phyloP scores from a whole-genome alignment of 2,888 invertebrate species.

The Blomia tropicalis region DNA sequence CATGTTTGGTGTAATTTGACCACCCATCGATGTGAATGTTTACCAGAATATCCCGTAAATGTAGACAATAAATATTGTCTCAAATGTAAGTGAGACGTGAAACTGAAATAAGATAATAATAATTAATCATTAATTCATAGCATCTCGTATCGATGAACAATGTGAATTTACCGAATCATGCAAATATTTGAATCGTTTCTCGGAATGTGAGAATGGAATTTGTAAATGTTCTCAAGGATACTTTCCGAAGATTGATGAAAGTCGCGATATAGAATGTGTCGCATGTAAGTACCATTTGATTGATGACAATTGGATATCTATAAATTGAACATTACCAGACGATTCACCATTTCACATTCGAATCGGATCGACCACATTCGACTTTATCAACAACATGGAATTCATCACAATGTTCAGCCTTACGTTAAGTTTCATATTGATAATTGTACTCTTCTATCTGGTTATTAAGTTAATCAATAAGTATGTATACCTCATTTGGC shows the following conservation, averaged over 20 bases:
- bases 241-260: constrained; percentile 7
- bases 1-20: constrained; percentile 30
- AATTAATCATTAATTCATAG: constrained; percentile 40
- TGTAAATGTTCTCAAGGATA: constrained; percentile 26
- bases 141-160: constrained; percentile 67
- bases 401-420: constrained; percentile 70
- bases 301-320: background rate
- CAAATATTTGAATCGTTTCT: constrained; percentile 58
- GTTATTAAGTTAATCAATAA: constrained; percentile 66
- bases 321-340: background rate
- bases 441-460: constrained; percentile 71
- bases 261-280: constrained; percentile 7
- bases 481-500: constrained; percentile 25
- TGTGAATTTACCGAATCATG: constrained; percentile 72
- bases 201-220: constrained; percentile 56
- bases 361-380: constrained; percentile 19
- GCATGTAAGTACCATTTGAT: constrained; percentile 7
- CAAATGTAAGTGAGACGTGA: constrained; percentile 25
- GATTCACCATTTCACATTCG: constrained; percentile 22
- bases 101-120: constrained; percentile 25
- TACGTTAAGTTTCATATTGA: constrained; percentile 64
- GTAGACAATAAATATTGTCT: constrained; percentile 29
- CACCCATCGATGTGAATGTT: constrained; percentile 29
- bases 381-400: constrained; percentile 39
- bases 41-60: constrained; percentile 30